Conservation (phyloP, 2,113 vertebrate species). For the Cervus canadensis region DNA sequence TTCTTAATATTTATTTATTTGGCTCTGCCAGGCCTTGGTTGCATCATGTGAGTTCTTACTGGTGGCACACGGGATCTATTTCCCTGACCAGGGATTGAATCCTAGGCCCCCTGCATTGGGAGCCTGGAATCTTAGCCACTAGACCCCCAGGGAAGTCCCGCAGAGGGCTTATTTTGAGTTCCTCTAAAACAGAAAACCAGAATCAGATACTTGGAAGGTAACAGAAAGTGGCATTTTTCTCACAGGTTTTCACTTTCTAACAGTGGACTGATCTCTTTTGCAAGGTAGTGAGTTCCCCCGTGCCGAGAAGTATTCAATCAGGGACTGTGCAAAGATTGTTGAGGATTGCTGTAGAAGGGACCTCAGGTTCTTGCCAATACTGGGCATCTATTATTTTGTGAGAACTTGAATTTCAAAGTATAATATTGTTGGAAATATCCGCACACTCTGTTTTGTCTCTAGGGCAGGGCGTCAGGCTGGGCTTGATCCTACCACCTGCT, state of each 20-base stretch:
- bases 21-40: neutral
- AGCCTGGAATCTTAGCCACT: neutral
- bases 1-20: neutral
- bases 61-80: neutral
- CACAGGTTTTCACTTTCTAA: neutral
- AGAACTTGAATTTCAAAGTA: neutral
- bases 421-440: rapidly evolving
- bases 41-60: neutral
- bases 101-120: neutral
- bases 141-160: neutral
- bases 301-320: neutral
- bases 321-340: neutral
- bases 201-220: neutral
- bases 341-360: neutral
- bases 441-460: neutral
- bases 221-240: neutral
- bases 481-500: rapidly evolving
- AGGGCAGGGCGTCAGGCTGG: neutral
- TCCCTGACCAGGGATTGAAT: neutral
- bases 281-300: neutral
- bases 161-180: neutral
- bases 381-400: neutral
- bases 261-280: no score
- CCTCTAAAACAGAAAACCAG: neutral
- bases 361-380: neutral